These are phyloP conservation scores for Drosophila dunni DNA, from an alignment of 1,140 invertebrate species.

Conservation along the genomic window DNA sequence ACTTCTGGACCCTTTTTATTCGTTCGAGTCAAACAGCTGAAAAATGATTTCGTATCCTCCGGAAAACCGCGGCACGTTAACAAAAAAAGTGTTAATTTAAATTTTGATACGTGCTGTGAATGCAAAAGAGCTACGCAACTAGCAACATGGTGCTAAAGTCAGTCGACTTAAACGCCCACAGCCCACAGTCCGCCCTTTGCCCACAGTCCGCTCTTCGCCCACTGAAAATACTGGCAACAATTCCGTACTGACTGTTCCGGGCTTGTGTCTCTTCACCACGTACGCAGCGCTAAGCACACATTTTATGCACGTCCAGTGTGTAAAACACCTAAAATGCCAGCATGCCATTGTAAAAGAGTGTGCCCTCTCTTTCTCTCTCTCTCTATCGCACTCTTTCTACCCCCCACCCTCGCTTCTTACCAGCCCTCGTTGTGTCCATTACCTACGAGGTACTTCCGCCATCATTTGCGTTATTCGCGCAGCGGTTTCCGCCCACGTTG, in stretches of 20 bases:
- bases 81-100: conserved; percentile 81
- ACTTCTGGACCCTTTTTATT: conserved; percentile 15
- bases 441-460: conserved; percentile 8
- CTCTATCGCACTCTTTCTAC: not conserved
- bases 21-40: conserved; percentile 37
- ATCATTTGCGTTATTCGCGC: conserved; percentile 44
- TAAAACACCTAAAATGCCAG: conserved; percentile 78
- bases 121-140: conserved; percentile 37
- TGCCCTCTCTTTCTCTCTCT: conserved; percentile 3
- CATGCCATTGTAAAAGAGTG: conserved; percentile 29
- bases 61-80: conserved; percentile 78
- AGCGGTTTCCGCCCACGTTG: conserved; percentile 44
- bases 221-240: not conserved
- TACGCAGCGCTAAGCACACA: conserved; percentile 66
- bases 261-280: conserved; percentile 43
- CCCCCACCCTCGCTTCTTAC: not conserved
- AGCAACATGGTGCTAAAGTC: conserved; percentile 32
- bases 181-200: not conserved
- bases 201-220: too few species aligned
- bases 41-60: conserved; percentile 40
- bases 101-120: conserved; percentile 78
- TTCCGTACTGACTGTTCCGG: not conserved
- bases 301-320: conserved; percentile 82
- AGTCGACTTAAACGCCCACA: conserved; percentile 8
- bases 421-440: not conserved